phyloP scores from a whole-genome alignment of 2,113 vertebrate species.

The Nothocercus nigrocapillus region DNA sequence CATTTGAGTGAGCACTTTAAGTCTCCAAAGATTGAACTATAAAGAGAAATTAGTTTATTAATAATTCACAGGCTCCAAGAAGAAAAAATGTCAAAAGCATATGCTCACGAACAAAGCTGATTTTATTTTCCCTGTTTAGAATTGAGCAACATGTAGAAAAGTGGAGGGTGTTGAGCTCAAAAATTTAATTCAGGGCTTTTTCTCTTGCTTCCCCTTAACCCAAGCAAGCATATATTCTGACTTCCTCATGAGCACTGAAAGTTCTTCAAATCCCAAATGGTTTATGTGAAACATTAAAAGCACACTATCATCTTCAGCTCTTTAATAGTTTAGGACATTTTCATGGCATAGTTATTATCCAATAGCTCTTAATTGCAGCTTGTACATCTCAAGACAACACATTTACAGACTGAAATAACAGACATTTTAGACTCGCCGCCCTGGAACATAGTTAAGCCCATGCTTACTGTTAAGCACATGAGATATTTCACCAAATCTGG shows the following conservation, averaged over 20 bases:
- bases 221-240: conserved; percentile 73
- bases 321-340: conserved; percentile 80
- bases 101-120: conserved; percentile 81
- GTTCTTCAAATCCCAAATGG: conserved; percentile 80
- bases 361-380: conserved; percentile 77
- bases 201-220: conserved; percentile 74
- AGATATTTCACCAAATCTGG: not conserved
- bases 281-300: conserved; percentile 78
- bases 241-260: conserved; percentile 70
- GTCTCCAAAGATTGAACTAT: conserved; percentile 86
- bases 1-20: conserved; percentile 82
- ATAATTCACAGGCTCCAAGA: conserved; percentile 84
- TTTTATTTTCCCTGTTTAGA: conserved; percentile 80
- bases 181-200: conserved; percentile 76
- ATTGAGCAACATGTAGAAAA: conserved; percentile 67
- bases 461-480: not conserved
- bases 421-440: conserved; percentile 15
- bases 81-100: conserved; percentile 82
- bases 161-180: conserved; percentile 51
- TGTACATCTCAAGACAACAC: conserved; percentile 72
- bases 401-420: conserved; percentile 45
- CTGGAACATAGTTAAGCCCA: not conserved
- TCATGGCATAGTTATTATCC: conserved; percentile 78
- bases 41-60: conserved; percentile 88
- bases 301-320: conserved; percentile 76